Base-by-base conservation (phyloP, 2,113 vertebrate genomes). In the Dicrurus megarhynchus region DNA sequence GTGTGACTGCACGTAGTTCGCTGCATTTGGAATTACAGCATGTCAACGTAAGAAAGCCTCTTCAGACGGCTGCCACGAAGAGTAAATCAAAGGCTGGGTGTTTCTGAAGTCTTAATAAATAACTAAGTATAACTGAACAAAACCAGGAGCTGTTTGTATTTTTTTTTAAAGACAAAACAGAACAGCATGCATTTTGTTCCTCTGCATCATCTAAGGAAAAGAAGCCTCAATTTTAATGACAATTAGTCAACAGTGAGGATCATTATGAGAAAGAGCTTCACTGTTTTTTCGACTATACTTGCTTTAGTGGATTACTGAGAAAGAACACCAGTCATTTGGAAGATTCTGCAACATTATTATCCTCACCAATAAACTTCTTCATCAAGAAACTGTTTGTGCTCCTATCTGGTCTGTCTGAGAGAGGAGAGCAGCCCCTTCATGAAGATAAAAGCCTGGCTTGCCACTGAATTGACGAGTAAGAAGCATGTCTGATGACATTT, bases 401-500 rank as follows among this genome's bases (percentile, higher is more conserved):
- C 75, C 75, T 84, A 23, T 37, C 91, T 92, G 84, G 82, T 96
- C 91, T 87, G 87, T 95, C 88, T 95, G 95, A 94, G 65, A 37
- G 74, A 97, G 95, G 93, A 97, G 41, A 95, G 89, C 95, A 96
- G 97, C 84, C 69, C 89, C 90, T 97, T 95, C 94, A 96, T 94
- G 96, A 88, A 97, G 95, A 95, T 93, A 97, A 95, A 97, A 97
- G 95, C 91, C 96, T 95, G 93, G 73, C 83, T 96, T 91, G 87
- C 96, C 95, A 97, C 97, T 77, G 94, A 95, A 97, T 69, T 68
- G 88, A 97, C 94, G 78, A 98, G 97, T 96, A 97, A 98, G 97
- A 97, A 99, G 98, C 97, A 98, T 98, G 98, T 97, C 93, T 97
- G 98, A 98, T 97, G 98, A 97, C 95, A 96, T 98, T 97, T 97